Evolutionary conservation across 2,888 invertebrate species (phyloP).

Genomic region (Vesta saturnalis): DNA sequence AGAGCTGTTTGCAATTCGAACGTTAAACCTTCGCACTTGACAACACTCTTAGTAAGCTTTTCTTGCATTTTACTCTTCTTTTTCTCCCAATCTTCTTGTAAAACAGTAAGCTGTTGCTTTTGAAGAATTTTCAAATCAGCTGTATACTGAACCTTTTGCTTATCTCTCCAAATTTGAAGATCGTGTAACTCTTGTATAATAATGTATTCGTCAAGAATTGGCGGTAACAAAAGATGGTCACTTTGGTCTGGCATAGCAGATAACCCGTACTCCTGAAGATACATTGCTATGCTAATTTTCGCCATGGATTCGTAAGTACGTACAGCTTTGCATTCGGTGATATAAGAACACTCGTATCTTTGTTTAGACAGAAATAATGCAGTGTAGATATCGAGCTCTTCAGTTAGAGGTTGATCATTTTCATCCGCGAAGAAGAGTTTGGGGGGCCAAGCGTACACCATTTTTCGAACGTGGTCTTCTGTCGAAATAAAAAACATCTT

Average conservation of each 20-base stretch:
- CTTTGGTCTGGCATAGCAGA: slow-evolving; percentile 24
- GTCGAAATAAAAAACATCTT: slow-evolving; percentile 54
- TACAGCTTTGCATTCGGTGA: slow-evolving; percentile 43
- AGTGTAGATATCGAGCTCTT: slow-evolving; percentile 48
- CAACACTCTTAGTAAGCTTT: slow-evolving; percentile 67
- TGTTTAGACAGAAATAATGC: slow-evolving; percentile 35
- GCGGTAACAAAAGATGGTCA: slow-evolving; percentile 48
- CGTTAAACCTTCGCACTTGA: slow-evolving; percentile 70
- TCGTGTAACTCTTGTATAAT: slow-evolving; percentile 71
- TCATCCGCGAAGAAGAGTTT: slow-evolving; percentile 51
- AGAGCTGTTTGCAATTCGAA: slow-evolving; percentile 70
- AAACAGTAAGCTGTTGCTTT: slow-evolving; percentile 37
- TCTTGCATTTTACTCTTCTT: slow-evolving; percentile 64
- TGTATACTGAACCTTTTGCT: slow-evolving; percentile 72
- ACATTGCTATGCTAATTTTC: slow-evolving; percentile 48
- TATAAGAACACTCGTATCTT: slow-evolving; percentile 39
- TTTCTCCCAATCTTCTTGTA: slow-evolving; percentile 50
- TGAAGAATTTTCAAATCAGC: slow-evolving; percentile 63
- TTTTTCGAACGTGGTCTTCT: slow-evolving; percentile 45
- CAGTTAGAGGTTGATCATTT: slow-evolving; percentile 46
- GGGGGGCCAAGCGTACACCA: slow-evolving; percentile 53
- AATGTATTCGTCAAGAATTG: slow-evolving; percentile 57
- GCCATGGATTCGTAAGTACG: slow-evolving; percentile 48
- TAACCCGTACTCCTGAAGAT: slow-evolving; percentile 40
- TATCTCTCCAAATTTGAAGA: slow-evolving; percentile 78